phyloP scores from a whole-genome alignment of 2,797 vertebrate species.

The Ciconia nigra region DNA sequence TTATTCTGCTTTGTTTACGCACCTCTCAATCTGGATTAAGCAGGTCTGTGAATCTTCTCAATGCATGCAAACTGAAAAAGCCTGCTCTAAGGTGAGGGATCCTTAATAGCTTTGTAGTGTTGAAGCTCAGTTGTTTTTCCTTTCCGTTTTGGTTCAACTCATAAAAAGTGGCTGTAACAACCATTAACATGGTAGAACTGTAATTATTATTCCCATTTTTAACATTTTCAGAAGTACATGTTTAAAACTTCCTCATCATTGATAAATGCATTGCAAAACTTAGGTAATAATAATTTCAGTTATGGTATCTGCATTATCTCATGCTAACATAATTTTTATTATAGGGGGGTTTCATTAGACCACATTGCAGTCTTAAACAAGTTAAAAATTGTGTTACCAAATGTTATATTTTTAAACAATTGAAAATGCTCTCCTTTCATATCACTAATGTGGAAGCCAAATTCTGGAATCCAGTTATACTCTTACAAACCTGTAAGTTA shows the following conservation, averaged over 20 bases:
- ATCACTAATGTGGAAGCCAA: background rate
- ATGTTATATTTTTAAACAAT: background rate
- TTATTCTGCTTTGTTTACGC: conserved; percentile 64
- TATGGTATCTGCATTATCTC: background rate
- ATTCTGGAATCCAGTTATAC: background rate
- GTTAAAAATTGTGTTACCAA: background rate
- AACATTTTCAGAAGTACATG: background rate
- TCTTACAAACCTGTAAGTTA: background rate
- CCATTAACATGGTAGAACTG: background rate
- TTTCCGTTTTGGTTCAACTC: background rate
- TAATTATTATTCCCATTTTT: background rate
- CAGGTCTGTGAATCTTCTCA: conserved; percentile 72
- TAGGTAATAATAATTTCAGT: background rate
- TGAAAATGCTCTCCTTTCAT: background rate
- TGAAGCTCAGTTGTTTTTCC: background rate
- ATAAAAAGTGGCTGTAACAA: background rate
- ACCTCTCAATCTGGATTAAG: conserved; percentile 63
- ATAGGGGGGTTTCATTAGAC: background rate
- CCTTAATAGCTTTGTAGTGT: background rate
- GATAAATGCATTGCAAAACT: background rate
- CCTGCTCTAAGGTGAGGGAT: conserved; percentile 59
- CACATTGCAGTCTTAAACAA: background rate
- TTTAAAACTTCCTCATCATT: background rate
- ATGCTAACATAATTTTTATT: background rate
- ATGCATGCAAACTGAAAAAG: conserved; percentile 65